Base-by-base conservation (phyloP, 1,140 invertebrate genomes). In the Oedothorax gibbosus region DNA sequence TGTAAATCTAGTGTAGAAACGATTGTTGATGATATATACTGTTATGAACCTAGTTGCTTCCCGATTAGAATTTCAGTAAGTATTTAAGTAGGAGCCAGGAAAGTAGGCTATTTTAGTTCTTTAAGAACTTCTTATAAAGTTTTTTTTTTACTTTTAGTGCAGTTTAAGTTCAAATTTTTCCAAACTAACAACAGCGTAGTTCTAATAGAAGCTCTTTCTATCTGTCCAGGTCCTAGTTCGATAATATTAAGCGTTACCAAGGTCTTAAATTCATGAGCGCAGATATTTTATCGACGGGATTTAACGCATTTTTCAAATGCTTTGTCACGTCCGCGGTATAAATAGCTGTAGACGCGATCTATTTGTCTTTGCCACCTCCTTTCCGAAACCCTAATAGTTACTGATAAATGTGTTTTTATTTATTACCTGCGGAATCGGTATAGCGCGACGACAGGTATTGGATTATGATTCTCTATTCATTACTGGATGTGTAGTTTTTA, bases 311-410 rank as follows among this genome's bases (percentile, higher is more conserved):
- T 80, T 57, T 56, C 66, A 50, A 66, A 80, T 80, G 78, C 78
- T 80, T 80, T 71, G 78, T 80, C 78, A 80, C 78, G 78, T 68
- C 71, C 66, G 15, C 50, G 53, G 66, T 69, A 69, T 69, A 80
- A 80, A 80, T 69, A 35, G 18, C n/a, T 53, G 53, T 66, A 21
- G 60, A 65, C 60, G 35, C 62, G 62, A 64, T 69, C 64, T 80
- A 80, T 80, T 80, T 80, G 53, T 78, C 76, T 53, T 66, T 18
- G n/a, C n/a, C n/a, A 35, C 76, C n/a, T 66, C n/a, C 76, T 57
- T 78, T 54, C 51, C 5, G 51, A 73, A 73, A 73, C 71, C 50
- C 54, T 54, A 73, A 73, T 54, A 73, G 51, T 57, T 73, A 56
- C 71, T 73, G 71, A 73, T 73, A 73, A 73, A 73, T 57, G 51